Base-by-base conservation (phyloP, 37 sponge, comb jelly and placozoan species). In the Ephydatia muelleri region DNA sequence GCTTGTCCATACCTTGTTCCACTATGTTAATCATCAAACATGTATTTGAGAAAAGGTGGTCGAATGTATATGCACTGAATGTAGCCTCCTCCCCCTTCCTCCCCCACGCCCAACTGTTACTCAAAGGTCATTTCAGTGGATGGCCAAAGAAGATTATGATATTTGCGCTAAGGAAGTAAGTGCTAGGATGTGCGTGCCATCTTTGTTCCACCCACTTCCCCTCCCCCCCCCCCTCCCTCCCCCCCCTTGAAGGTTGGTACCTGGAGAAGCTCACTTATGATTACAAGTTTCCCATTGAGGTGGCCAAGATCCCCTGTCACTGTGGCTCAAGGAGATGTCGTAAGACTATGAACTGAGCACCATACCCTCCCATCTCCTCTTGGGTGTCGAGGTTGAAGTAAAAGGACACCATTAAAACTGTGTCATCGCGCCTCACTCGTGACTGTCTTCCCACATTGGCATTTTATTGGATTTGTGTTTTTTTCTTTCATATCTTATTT, bases 231-330 rank as follows among this genome's bases (percentile, higher is more conserved):
- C 32, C 14, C 31, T 5, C 2, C 0, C 14, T 37, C 47, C 65
- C 34, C 73, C 40, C n/a, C n/a, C n/a, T n/a, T 80, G 33, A 67
- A 95, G 96, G 73, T 91, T 98, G 32, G 84, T 93, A 11, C 86
- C 87, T 29, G 99, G 99, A 2, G 99, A 98, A 64, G 75, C 80
- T 98, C 67, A 96, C 97, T 6, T 98, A 98, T 64, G 99, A 98
- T 78, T 98, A 98, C 91, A 98, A 98, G 92, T 98, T 98, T 84
- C 95, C 99, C 12, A 26, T 87, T n/a, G 99, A 98, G 39, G 99
- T 96, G 25, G 91, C 87, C 27, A 98, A 98, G 86, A 93, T 98
- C 12, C 97, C 97, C 1, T 98, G 99, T 76, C 70, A 82, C 68
- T 98, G 99, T 91, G 91, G 97, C 0, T 49, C 97, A 0, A 77